phyloP scores from a whole-genome alignment of 2,113 vertebrate species.

The Alaudala cheleensis region DNA sequence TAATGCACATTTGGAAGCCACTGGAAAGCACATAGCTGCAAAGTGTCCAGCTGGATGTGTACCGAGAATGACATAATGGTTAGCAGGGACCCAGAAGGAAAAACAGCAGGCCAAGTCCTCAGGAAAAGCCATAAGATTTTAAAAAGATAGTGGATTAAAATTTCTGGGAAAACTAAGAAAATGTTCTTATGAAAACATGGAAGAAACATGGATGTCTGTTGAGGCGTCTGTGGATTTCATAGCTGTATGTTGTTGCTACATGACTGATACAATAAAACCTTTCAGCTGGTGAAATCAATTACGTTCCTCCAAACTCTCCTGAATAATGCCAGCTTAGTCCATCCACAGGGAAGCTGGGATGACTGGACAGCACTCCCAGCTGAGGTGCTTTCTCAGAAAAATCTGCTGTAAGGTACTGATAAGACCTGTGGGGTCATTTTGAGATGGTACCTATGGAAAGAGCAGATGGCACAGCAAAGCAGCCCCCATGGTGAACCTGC shows the following conservation, averaged over 20 bases:
- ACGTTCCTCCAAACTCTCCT: background rate
- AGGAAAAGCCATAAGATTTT: background rate
- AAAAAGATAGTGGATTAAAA: background rate
- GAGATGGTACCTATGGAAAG: accelerated
- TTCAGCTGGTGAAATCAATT: background rate
- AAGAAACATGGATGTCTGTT: background rate
- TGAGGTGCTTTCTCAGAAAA: background rate
- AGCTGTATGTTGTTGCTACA: background rate
- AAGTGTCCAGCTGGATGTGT: background rate
- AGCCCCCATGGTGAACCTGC: accelerated
- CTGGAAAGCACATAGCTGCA: background rate
- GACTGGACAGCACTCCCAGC: background rate
- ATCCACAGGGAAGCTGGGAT: background rate
- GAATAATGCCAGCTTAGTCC: background rate
- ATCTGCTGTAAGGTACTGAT: background rate
- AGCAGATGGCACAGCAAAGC: accelerated
- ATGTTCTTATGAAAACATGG: background rate
- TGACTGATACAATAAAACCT: background rate
- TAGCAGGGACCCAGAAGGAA: background rate
- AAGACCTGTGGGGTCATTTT: background rate
- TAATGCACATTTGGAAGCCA: background rate
- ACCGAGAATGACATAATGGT: background rate
- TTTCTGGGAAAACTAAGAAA: background rate
- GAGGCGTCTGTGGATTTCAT: background rate
- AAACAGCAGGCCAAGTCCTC: background rate